Evolutionary conservation across 2,113 vertebrate species (phyloP), one percentile per base, ranked within the genome.

Genomic region (Lophochroa leadbeateri): DNA sequence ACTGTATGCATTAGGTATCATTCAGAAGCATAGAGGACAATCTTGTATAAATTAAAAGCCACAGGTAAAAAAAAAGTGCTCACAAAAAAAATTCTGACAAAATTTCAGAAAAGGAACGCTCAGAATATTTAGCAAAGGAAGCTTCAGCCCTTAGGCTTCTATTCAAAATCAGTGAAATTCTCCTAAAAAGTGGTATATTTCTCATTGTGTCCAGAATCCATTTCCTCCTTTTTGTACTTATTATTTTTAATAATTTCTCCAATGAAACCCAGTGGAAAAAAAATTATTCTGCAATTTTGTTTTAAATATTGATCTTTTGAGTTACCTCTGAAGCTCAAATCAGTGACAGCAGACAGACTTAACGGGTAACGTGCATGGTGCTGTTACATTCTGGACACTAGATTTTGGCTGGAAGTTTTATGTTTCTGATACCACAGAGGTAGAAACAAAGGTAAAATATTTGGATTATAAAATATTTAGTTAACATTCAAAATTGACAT

Each of bases 21-120:
- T 87, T 95, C 88, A 96, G 65, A 87, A 94, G 95, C 89, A 84
- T 69, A 95, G 87, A 97, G 91, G 92, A 27, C 91, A 92, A 93
- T 43, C 50, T 94, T 1, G 80, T 88, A 95, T 96, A 92, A 94
- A 94, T 95, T 95, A 93, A 97, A 95, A 96, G 74, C 43, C 60
- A 75, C 44, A 68, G 83, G 70, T 29, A 28, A 82, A 72, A 95
- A 95, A 74, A 82, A 96, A 33, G 35, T 4, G 1, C 46, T 60
- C 95, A 60, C 55, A 25, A 94, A 83, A 41, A 47, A 76, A 82
- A 93, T 83, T 70, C 49, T n/a, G 28, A 53, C 49, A 41, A 77
- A 70, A 95, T 83, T 90, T 75, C 52, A 41, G 44, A 57, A 58
- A 20, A 43, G 5, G 58, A 93, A 76, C 10, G 58, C 23, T 70